Base-by-base conservation (phyloP, 1,140 invertebrate species). In the Pachyrhynchus sulphureomaculatus region DNA sequence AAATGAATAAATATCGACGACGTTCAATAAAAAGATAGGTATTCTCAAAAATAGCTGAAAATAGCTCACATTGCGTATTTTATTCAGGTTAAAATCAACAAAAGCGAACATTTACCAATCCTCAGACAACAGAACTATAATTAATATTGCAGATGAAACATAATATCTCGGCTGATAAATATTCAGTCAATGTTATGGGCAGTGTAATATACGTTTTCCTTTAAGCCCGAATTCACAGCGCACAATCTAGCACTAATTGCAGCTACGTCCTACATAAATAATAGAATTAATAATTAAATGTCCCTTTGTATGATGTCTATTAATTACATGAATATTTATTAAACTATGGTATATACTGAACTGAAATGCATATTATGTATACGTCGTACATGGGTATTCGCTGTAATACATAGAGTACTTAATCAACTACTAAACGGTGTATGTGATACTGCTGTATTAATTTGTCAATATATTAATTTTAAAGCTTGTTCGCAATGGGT, bases 281-380 rank as follows among this genome's bases (percentile, higher is more conserved):
- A 59, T 59, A 51, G 57, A 59, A 59, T 59, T 59, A 59, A 59
- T 59, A 59, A 59, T 59, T 59, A 59, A 59, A 59, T 42, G 57
- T 59, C 47, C 57, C 57, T 59, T 59, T 59, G 57, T 59, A 42
- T 59, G 57, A 59, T 48, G 47, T 49, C 57, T 59, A 59, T 59
- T 59, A 59, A 59, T 59, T 59, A 37, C 57, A 59, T 59, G 57
- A 59, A 59, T 59, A 59, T 59, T 59, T 59, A 59, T 59, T 59
- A 59, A 59, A 59, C 44, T 59, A 56, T 56, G 39, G 53, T 56
- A 56, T 56, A 45, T 45, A 41, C 39, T 21, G n/a, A 41, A 41
- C 53, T 23, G 29, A 45, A 34, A 56, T 41, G 41, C 15, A 29
- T 41, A 45, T 56, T 56, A 56, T 32, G 48, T 51, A 51, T 51